Evolutionary conservation across 2,113 vertebrate genomes (phyloP).

Genomic region (Lichenostomus cassidix): DNA sequence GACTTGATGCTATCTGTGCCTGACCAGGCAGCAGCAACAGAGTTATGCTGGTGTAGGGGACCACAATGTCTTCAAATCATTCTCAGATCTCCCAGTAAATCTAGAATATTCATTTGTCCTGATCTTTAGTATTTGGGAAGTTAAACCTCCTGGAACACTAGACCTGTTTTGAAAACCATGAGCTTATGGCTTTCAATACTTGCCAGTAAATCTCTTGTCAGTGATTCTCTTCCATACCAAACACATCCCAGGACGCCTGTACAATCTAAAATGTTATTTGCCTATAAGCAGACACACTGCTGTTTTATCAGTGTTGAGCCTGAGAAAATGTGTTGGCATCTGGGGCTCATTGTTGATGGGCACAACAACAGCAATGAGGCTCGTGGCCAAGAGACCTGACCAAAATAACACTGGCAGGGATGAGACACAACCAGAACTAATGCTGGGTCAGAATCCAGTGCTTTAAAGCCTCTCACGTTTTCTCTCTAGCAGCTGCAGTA

Average conservation of each 20-base stretch:
- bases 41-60: not conserved
- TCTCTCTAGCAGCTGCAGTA: conserved; percentile 17
- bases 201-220: not conserved
- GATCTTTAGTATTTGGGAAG: not conserved
- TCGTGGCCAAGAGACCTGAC: conserved; percentile 1
- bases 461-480: not conserved
- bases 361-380: conserved; percentile 7
- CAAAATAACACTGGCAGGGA: not conserved
- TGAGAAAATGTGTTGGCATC: conserved; percentile 25
- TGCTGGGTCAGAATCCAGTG: not conserved
- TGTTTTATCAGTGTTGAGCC: conserved; percentile 23
- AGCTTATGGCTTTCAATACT: not conserved
- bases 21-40: not conserved
- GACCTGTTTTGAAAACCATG: not conserved
- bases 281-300: not conserved
- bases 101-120: not conserved
- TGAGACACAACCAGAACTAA: conserved; percentile 16
- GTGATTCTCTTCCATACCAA: not conserved
- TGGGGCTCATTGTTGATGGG: not conserved
- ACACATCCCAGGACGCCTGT: not conserved
- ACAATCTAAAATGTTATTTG: not conserved
- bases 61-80: not conserved
- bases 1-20: not conserved
- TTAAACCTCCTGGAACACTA: not conserved
- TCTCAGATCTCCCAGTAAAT: not conserved